Base-by-base conservation (phyloP, 2,888 invertebrate species). In the Leptinotarsa peninsularis region DNA sequence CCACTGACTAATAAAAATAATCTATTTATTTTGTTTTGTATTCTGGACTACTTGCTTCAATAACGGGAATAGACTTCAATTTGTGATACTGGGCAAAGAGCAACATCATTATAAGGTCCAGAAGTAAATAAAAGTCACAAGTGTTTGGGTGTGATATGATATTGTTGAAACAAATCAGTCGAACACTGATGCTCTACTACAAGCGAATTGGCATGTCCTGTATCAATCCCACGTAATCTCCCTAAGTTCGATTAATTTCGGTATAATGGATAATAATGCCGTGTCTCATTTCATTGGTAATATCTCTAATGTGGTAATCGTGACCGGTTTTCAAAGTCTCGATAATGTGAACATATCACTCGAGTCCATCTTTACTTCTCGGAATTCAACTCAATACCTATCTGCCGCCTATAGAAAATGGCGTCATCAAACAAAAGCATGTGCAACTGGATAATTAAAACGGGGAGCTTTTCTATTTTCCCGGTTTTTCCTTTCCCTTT, bases 391-490 rank as follows among this genome's bases (percentile, higher is more conserved):
- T 52, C 68, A 76, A 76, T 73, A 71, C 71, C 70, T 71, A 63
- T 43, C 33, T 63, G 69, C 23, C 33, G 66, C 14, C 69, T 56
- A 70, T 72, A 74, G 76, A 76, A 84, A 85, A 84, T 84, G 84
- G 84, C 85, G 83, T 84, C 84, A 84, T 84, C 84, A 84, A 82
- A 85, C 85, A 85, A 85, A 85, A 85, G 86, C 85, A 84, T 85
- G 85, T 84, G 83, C 84, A 83, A 84, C 81, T 80, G 82, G 85
- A 86, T 86, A 86, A 86, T 86, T 86, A 86, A 86, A 86, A 84
- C 83, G 85, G 84, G 83, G 79, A 73, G 82, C 79, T 76, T 78
- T 80, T 80, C 76, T 76, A 75, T 75, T 76, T 78, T 73, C 70
- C 33, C 74, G 67, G 71, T 71, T 74, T 68, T 73, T 72, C 66